Base-by-base conservation (phyloP, 2,113 vertebrate genomes). In the Pogona vitticeps region DNA sequence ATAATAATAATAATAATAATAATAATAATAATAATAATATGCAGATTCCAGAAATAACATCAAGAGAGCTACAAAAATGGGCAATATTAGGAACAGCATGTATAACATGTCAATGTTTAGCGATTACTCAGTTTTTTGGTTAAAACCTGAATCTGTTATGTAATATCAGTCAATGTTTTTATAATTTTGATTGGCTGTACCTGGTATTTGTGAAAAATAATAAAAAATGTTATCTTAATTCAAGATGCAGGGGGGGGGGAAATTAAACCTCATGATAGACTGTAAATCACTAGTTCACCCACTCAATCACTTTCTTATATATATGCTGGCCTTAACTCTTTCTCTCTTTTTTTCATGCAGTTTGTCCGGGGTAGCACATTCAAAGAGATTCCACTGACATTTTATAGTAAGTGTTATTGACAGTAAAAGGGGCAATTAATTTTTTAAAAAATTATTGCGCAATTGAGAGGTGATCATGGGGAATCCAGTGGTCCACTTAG, bases 351-450 rank as follows among this genome's bases (percentile, higher is more conserved):
- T 65, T 91, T 83, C 92, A 96, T 94, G 80, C 92, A 99, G 98
- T 98, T 96, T 94, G 96, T 97, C 90, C 95, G 96, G 87, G 98
- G 98, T 73, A 98, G 97, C 94, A 97, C 93, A 93, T 99, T 98
- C 95, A 96, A 98, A 94, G 98, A 99, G 95, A 98, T 99, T 84
- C 98, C 98, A 31, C 92, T 98, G 67, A 98, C 98, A 1, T 97
- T 98, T 94, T 95, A 98, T 89, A 98, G 98, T 99, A 98, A 98
- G 98, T 98, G 88, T 89, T 88, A 87, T 56, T 67, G 93, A 63
- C 89, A 76, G 68, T 92, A 91, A 83, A 65, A 92, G 2, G 86
- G 83, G 61, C 7, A 40, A 67, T 77, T 18, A 20, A 42, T 42
- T 65, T 76, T 63, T 61, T 59, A 14, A n/a, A n/a, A n/a, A n/a